Conservation (phyloP, 2,113 vertebrate species). For the Corvus cornix region DNA sequence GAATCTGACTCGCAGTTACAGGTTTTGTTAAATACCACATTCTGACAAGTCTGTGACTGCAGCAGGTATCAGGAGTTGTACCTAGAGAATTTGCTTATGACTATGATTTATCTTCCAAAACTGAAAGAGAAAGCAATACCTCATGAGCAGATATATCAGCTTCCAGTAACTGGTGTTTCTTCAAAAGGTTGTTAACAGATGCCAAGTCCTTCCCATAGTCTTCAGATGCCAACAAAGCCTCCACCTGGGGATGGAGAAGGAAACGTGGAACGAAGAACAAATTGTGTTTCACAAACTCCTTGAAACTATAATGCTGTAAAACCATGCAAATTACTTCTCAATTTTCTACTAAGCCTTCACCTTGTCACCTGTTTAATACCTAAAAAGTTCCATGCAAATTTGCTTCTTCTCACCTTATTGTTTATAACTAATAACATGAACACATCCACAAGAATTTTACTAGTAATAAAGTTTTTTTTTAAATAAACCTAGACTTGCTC, state of each 20-base stretch:
- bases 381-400: not conserved
- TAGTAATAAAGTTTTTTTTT: rapidly evolving
- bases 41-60: not conserved
- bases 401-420: not conserved
- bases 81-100: not conserved
- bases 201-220: conserved; percentile 98
- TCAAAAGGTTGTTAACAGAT: conserved; percentile 96
- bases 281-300: not conserved
- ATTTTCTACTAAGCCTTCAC: not conserved
- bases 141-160: conserved; percentile 98
- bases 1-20: not conserved
- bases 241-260: conserved; percentile 77
- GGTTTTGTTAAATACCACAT: not conserved
- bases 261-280: not conserved
- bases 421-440: not conserved
- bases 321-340: not conserved
- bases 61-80: not conserved
- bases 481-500: not conserved
- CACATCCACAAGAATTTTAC: not conserved
- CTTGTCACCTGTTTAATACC: not conserved
- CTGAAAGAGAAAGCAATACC: conserved; percentile 68
- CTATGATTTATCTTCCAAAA: not conserved
- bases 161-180: conserved; percentile 96
- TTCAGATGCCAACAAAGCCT: conserved; percentile 95
- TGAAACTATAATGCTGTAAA: not conserved